These are phyloP conservation scores for Cynopterus sphinx DNA, from an alignment of 2,797 vertebrate genomes.

Conservation along the genomic window DNA sequence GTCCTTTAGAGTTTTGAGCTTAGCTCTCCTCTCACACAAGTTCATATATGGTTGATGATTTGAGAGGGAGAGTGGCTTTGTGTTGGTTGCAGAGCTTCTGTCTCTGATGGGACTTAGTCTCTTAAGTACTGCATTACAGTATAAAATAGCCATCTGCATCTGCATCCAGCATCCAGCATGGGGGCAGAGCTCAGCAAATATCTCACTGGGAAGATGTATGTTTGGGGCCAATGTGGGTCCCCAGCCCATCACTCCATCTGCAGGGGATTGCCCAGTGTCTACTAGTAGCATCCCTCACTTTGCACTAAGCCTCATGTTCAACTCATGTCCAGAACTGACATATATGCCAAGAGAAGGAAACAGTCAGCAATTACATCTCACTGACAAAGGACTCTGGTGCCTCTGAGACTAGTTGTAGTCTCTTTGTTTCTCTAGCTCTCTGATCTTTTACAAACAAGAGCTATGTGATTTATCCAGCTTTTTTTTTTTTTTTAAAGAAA, in stretches of 20 bases:
- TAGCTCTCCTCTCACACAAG: background rate
- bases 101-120: background rate
- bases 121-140: background rate
- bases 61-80: background rate
- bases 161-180: background rate
- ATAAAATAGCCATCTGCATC: background rate
- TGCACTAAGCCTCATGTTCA: background rate
- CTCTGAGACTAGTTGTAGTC: background rate
- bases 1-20: background rate
- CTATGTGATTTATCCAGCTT: background rate
- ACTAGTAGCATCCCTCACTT: fast-evolving
- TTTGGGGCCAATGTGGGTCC: background rate
- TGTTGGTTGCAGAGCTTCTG: background rate
- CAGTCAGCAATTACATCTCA: background rate
- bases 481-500: background rate
- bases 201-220: background rate
- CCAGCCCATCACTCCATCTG: background rate
- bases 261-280: background rate
- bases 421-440: background rate
- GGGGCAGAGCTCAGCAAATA: background rate
- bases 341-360: background rate
- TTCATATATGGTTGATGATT: background rate
- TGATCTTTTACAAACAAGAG: background rate
- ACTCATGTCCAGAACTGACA: background rate
- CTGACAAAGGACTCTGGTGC: background rate